A percentile compares a stretch with the other conserved stretches of the same genome.
Evolutionary conservation across 2,113 vertebrate genomes (phyloP).

Genomic region (Delphinus delphis): DNA sequence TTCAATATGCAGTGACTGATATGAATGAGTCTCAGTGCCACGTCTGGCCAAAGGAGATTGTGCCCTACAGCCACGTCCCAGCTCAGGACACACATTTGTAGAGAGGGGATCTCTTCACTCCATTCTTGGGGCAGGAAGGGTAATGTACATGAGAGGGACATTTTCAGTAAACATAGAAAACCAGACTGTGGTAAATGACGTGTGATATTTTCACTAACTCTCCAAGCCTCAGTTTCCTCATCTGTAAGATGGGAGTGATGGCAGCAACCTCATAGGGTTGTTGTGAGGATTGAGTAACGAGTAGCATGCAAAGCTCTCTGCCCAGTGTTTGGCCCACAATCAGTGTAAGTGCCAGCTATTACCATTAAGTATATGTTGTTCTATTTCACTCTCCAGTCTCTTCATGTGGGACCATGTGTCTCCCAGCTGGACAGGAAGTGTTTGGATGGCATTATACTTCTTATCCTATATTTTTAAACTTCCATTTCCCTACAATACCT

Average conservation of each 20-base stretch:
- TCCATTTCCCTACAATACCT: not conserved
- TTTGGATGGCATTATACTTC: not conserved
- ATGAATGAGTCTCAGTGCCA: not conserved
- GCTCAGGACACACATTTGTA: not conserved
- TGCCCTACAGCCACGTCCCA: not conserved
- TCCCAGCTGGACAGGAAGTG: not conserved
- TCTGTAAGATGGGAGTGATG: not conserved
- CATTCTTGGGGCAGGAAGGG: not conserved
- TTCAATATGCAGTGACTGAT: not conserved
- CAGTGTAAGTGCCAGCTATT: not conserved
- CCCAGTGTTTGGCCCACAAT: not conserved
- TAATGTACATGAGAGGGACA: not conserved
- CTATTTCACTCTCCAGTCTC: not conserved
- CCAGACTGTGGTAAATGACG: not conserved
- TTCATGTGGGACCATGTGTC: not conserved
- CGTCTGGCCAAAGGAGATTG: not conserved
- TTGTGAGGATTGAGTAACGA: not conserved
- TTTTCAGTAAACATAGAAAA: not conserved
- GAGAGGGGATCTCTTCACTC: not conserved
- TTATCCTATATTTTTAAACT: not conserved
- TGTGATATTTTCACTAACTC: not conserved
- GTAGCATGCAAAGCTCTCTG: not conserved
- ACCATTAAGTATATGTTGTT: not conserved
- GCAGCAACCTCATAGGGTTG: not conserved
- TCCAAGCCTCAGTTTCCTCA: not conserved